These are phyloP conservation scores for Pantherophis alleghaniensis DNA, from an alignment of 2,797 vertebrate genomes.

Conservation along the genomic window DNA sequence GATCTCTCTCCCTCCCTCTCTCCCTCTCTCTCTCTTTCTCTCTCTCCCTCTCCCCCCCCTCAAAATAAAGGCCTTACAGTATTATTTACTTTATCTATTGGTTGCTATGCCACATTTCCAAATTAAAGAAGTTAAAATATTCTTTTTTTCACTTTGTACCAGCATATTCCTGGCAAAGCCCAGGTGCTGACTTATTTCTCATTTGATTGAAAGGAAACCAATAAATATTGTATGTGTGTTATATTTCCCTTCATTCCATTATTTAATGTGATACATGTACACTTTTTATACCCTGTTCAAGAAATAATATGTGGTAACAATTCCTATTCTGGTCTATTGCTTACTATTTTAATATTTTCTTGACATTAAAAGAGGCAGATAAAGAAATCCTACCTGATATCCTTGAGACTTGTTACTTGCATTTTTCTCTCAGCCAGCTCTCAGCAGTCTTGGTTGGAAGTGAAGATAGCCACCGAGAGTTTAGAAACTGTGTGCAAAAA, in stretches of 20 bases:
- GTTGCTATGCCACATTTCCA: neutral
- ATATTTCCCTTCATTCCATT: neutral
- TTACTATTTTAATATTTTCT: neutral
- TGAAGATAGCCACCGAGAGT: slow-evolving; percentile 8
- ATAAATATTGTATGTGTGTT: neutral
- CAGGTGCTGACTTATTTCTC: neutral
- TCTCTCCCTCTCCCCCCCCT: neutral
- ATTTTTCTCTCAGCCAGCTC: neutral
- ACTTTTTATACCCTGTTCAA: neutral
- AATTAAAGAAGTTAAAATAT: neutral
- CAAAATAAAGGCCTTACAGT: neutral
- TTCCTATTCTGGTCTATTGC: neutral
- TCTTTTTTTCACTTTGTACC: neutral
- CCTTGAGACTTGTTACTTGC: neutral
- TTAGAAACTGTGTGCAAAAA: slow-evolving; percentile 24
- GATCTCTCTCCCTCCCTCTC: neutral
- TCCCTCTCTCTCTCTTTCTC: too few relatives aligned
- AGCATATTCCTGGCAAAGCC: neutral
- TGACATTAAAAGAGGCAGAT: slow-evolving; percentile 4
- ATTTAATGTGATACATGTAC: neutral
- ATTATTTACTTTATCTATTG: neutral
- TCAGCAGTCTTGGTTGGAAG: slow-evolving; percentile 13
- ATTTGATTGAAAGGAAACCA: neutral
- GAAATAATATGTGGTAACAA: neutral
- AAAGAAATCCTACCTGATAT: neutral